Evolutionary conservation across 2,797 vertebrate species (phyloP), one percentile per base, ranked within the genome.

Genomic region (Euthynnus affinis): DNA sequence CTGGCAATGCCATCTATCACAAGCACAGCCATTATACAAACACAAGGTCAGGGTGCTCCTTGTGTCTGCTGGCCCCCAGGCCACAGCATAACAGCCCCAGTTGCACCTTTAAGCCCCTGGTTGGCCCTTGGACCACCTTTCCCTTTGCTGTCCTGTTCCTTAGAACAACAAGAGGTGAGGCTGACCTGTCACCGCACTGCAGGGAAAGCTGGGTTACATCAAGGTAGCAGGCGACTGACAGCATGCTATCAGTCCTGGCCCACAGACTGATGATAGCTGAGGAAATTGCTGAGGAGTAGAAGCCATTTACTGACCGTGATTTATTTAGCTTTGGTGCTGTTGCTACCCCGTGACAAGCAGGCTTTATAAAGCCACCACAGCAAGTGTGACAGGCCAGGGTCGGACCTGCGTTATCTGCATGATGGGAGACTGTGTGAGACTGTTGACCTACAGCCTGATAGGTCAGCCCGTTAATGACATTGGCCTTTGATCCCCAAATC

Each of bases 1-100:
- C 67, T 87, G 91, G 93, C 92, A 92, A 64, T 17, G 56, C 84
- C 90, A 96, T 96, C 91, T 87, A 95, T 95, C 95, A 95, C 87
- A 59, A 73, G 65, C 73, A 86, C 25, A 27, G 84, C 87, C 91
- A 90, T 89, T 92, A 87, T 86, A 90, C 90, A 92, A 88, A 92
- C 90, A 92, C 94, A 95, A 95, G 94, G 93, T 95, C 93, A 92
- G 90, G 90, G 76, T 85, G 85, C 87, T 87, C 58, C 74, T 52
- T 70, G 80, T 75, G 48, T 71, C 83, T 52, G 57, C 37, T 44
- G 58, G 57, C 59, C 86, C 81, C 76, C 5, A 0, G 60, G 78
- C 48, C 42, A 18, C 56, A 62, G 64, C 40, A 10, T 12, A 62
- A 66, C 56, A 56, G 68, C 72, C 81, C 65, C 27, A 20, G 65